Base-by-base conservation (phyloP, 2,797 vertebrate species). In the Mormyrops attenuatus region DNA sequence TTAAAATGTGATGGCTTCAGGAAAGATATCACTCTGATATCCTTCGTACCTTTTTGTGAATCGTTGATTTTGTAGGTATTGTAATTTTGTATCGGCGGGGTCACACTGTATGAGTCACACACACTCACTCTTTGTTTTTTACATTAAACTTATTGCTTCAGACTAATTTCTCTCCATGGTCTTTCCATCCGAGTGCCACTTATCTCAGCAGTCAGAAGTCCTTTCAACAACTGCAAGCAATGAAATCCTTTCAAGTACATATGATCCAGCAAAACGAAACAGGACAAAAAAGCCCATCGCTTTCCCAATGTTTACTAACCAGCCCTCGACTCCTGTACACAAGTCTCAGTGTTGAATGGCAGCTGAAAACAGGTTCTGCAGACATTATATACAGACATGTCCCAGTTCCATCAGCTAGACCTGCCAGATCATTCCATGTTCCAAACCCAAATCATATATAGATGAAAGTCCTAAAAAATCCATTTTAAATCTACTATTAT, bases 131-230 rank as follows among this genome's bases (percentile, higher is more conserved):
- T 47, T 49, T 17, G 26, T 55, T 34, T 17, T 57, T 87, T 17
- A 87, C 85, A 57, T 87, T 41, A n/a, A 87, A 87, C 52, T 87
- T 87, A 87, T 87, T 87, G 85, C 85, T 87, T 87, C 52, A 57
- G 53, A 53, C 85, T 60, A 87, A 55, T 55, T 87, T 87, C 30
- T 87, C 17, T 87, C 85, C 26, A n/a, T 13, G 85, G 30, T 57
- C 57, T 44, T 87, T 87, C 52, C 85, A 20, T 87, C 85, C n/a
- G 11, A 60, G 30, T 38, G 53, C 53, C 60, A 34, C 85, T 87
- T 60, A 60, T 87, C 85, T 60, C 17, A 30, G 85, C 85, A 87
- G 85, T 87, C 85, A 87, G 85, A 87, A 60, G 50, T 53, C 53
- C 34, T 87, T 87, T 87, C 85, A 87, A 57, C 85, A 87, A 87